Conservation (phyloP, 2,888 invertebrate genomes). For the Diabrotica balteata region DNA sequence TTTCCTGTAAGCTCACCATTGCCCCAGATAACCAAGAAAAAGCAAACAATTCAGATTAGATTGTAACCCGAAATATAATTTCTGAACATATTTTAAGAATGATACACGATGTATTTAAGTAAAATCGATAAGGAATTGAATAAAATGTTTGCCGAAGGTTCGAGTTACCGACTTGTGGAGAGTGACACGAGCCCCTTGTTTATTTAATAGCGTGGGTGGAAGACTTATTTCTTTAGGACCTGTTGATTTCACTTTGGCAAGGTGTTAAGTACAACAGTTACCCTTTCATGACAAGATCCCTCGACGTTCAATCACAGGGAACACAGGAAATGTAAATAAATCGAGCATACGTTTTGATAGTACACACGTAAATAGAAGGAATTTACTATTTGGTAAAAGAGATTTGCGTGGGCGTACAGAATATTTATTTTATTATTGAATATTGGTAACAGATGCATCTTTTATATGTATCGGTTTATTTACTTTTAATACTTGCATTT, state of each 20-base stretch:
- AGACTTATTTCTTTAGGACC: constrained; percentile 47
- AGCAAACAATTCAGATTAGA: constrained; percentile 40
- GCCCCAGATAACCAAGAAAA: constrained; percentile 34
- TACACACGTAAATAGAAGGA: background rate
- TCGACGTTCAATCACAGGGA: constrained; percentile 26
- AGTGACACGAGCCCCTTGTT: constrained; percentile 48
- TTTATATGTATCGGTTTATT: too few species aligned
- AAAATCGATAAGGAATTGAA: constrained; percentile 23
- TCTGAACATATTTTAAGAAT: constrained; percentile 35
- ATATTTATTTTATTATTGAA: too few species aligned
- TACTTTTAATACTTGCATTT: too few species aligned
- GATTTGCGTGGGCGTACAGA: too few species aligned
- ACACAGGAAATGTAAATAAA: constrained; percentile 34
- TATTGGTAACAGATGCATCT: too few species aligned
- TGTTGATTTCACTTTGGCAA: constrained; percentile 46
- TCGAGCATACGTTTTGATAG: constrained; percentile 12
- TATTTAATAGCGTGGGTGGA: constrained; percentile 48
- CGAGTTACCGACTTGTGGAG: constrained; percentile 30
- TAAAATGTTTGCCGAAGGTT: constrained; percentile 37
- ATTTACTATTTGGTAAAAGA: too few species aligned
- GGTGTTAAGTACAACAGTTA: constrained; percentile 40
- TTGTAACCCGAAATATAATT: constrained; percentile 37
- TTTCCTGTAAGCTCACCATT: constrained; percentile 35
- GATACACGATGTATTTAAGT: constrained; percentile 22
- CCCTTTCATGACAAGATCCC: constrained; percentile 34